Base-by-base conservation (phyloP, 1,140 invertebrate genomes). In the Euschistus heros region DNA sequence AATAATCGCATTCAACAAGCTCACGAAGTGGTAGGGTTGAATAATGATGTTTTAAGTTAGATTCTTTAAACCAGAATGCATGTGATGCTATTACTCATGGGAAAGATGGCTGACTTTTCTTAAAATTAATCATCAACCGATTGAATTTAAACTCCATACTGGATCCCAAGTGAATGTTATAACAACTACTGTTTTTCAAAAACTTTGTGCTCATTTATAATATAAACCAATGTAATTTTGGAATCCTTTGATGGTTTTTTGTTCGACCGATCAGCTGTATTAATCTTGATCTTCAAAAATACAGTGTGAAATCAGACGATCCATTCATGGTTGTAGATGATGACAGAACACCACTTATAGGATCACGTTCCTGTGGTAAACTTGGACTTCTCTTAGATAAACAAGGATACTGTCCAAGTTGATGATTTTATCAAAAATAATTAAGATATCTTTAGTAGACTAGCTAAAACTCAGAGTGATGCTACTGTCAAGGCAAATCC, bases 401-500 rank as follows among this genome's bases (percentile, higher is more conserved):
- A 50, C 47, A 0, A 5, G 5, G n/a, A n/a, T n/a, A 50, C 20
- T 50, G 5, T 50, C 7, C 4, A 3, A 4, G 2, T 22, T 3
- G 15, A 55, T 10, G 50, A n/a, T 20, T 54, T 64, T 30, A 54
- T 64, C 10, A 27, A 24, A n/a, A 1, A 55, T n/a, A 66, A 66
- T 24, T 1, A 61, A 46, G 64, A 60, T 66, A 57, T 66, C 20
- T 62, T 66, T 37, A 42, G 14, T n/a, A 57, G 57, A 7, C 57
- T 66, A n/a, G n/a, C n/a, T n/a, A n/a, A 62, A 37, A 42, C 7
- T 66, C 0, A 10, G 20, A 26, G 62, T 27, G 37, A 66, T 62
- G 64, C 64, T 44, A 62, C 20, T 4, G 68, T 71, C 22, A 63
- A 68, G 33, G 60, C 66, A 26, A 30, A 69, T 60, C 62, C 70